A percentile compares a stretch with the other conserved stretches of the same genome.
Conservation (phyloP, 2,113 vertebrate species). For the Bos javanicus region DNA sequence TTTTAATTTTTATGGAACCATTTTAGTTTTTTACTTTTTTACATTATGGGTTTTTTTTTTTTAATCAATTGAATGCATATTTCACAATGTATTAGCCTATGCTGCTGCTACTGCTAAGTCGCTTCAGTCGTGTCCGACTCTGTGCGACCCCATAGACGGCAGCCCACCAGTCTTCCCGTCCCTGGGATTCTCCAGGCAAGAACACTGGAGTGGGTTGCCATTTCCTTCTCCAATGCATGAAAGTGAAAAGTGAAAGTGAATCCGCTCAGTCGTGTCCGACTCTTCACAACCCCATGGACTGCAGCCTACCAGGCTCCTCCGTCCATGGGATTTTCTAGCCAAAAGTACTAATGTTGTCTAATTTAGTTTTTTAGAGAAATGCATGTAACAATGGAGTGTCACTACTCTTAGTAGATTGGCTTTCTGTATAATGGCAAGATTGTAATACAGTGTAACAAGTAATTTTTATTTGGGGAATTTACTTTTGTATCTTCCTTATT, state of each 20-base stretch:
- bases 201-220: no score
- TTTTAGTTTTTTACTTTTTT: background rate
- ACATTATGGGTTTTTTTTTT: background rate
- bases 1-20: background rate
- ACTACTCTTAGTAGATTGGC: background rate
- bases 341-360: background rate
- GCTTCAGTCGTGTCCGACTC: no score
- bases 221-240: no score
- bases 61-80: background rate
- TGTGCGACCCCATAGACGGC: no score
- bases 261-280: no score
- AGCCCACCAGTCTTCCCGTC: no score
- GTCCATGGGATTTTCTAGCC: background rate
- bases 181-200: no score
- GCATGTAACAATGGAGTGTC: background rate
- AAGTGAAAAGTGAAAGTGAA: no score
- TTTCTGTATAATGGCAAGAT: background rate
- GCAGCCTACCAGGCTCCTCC: no score
- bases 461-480: background rate
- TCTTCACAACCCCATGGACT: no score
- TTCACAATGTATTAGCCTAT: background rate
- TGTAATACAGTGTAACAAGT: background rate
- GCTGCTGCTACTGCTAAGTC: no score
- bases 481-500: background rate
- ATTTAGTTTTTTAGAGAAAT: background rate